A percentile compares a stretch with the other conserved stretches of the same genome.
Conservation (phyloP, 1,140 invertebrate genomes). For the Oncopeltus fasciatus region DNA sequence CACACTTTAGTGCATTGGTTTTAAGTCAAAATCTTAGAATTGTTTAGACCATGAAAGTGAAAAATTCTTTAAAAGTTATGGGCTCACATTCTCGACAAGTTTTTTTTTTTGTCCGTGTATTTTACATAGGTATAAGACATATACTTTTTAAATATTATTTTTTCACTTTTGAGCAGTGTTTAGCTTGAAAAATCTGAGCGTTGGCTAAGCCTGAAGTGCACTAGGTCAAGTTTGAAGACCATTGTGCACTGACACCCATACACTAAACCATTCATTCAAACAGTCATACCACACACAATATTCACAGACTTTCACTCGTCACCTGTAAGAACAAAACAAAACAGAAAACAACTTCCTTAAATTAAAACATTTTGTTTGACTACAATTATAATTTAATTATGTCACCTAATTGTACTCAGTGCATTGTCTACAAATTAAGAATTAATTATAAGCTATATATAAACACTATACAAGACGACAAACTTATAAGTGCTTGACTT, state of each 20-base stretch:
- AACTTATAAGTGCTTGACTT: conserved; percentile 8
- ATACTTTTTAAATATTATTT: not conserved
- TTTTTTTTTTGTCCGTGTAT: not conserved
- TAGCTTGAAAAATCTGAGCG: conserved; percentile 6
- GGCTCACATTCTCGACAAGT: not conserved
- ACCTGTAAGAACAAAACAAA: not conserved
- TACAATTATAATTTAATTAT: conserved; percentile 11
- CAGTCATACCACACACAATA: not conserved
- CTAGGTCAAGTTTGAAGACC: not conserved
- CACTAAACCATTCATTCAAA: not conserved
- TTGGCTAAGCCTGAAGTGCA: conserved; percentile 8
- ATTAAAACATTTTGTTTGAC: conserved; percentile 2
- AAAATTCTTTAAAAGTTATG: not conserved
- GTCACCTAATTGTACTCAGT: conserved; percentile 9
- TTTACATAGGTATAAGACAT: not conserved
- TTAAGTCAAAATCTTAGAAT: conserved; percentile 1
- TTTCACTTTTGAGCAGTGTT: conserved; percentile 1
- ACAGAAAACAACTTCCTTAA: not conserved
- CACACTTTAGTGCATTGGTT: not conserved
- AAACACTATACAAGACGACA: conserved; percentile 2
- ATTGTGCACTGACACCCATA: conserved; percentile 1
- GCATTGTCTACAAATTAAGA: conserved; percentile 8
- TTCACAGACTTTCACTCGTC: conserved; percentile 2
- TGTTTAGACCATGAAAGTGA: conserved; percentile 5
- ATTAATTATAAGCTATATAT: conserved; percentile 1